phyloP scores from a whole-genome alignment of 2,797 vertebrate genomes.

The Chaenodraco wilsoni region DNA sequence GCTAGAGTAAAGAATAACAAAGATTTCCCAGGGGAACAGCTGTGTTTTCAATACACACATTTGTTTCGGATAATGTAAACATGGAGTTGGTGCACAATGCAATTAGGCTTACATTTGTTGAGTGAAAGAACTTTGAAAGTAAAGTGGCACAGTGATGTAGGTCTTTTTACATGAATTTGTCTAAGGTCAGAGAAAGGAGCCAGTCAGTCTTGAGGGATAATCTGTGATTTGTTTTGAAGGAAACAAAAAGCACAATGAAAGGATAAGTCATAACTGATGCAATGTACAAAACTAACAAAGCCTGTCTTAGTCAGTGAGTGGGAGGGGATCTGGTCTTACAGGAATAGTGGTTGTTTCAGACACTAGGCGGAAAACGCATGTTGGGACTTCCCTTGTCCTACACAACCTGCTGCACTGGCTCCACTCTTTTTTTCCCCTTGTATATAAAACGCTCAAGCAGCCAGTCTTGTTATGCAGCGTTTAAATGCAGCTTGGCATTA shows the following conservation, averaged over 20 bases:
- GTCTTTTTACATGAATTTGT: conserved; percentile 2
- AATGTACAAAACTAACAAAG: conserved; percentile 75
- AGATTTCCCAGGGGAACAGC: conserved; percentile 59
- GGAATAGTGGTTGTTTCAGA: conserved; percentile 72
- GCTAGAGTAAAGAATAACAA: conserved; percentile 53
- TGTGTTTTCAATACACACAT: conserved; percentile 55
- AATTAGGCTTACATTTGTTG: conserved; percentile 8
- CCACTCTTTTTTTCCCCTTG: conserved; percentile 29
- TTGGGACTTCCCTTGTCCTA: conserved; percentile 61
- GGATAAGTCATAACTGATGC: conserved; percentile 78
- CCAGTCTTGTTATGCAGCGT: conserved; percentile 55
- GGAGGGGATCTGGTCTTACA: conserved; percentile 82
- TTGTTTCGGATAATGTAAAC: conserved; percentile 52
- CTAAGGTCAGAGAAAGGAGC: conserved; percentile 34
- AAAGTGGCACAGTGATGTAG: neutral
- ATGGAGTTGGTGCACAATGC: conserved; percentile 13
- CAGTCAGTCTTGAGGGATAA: conserved; percentile 55
- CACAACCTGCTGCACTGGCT: conserved; percentile 80
- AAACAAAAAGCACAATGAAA: conserved; percentile 69
- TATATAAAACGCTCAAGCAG: conserved; percentile 43
- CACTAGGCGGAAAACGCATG: conserved; percentile 49
- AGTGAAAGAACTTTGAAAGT: conserved; percentile 11
- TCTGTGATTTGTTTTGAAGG: conserved; percentile 67
- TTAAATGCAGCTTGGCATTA: conserved; percentile 31
- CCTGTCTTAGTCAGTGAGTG: conserved; percentile 74